These are phyloP conservation scores for Apostichopus leukothele DNA, from an alignment of 53 echinoderm and acorn worm species.

Conservation along the genomic window DNA sequence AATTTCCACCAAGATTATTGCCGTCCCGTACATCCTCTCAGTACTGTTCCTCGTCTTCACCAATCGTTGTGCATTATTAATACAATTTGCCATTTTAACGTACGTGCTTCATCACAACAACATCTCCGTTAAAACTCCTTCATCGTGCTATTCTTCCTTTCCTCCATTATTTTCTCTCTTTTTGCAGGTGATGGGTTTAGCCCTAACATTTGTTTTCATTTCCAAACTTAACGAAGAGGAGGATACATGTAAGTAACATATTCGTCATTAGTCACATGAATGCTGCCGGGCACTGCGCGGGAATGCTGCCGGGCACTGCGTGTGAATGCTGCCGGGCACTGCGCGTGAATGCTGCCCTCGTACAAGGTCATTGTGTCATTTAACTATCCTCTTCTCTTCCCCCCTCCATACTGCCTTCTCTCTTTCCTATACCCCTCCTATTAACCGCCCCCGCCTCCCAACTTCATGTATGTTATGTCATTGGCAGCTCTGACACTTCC, in stretches of 20 bases:
- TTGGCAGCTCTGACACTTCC: no score
- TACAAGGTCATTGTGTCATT: no score
- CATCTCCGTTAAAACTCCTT: slow-evolving; percentile 13
- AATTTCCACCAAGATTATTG: no score
- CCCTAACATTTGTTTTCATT: slow-evolving; percentile 42
- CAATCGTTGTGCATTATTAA: no score
- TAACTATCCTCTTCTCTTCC: no score
- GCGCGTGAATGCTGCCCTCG: background rate
- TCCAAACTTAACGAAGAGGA: slow-evolving; percentile 46
- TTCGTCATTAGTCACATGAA: background rate
- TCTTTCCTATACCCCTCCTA: background rate
- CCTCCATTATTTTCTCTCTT: background rate
- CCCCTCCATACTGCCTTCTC: background rate
- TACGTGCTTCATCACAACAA: background rate
- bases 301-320: background rate
- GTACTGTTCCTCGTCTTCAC: no score
- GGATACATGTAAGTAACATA: slow-evolving; percentile 23
- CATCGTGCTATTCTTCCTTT: background rate
- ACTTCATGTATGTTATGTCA: no score
- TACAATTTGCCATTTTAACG: no score
- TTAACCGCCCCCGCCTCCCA: background rate
- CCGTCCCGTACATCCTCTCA: no score
- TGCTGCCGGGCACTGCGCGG: no score
- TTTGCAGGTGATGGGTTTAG: slow-evolving; percentile 45
- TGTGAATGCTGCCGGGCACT: no score